Evolutionary conservation across 2,888 invertebrate species (phyloP), one percentile per base, ranked within the genome.

Genomic region (Gortyna flavago): DNA sequence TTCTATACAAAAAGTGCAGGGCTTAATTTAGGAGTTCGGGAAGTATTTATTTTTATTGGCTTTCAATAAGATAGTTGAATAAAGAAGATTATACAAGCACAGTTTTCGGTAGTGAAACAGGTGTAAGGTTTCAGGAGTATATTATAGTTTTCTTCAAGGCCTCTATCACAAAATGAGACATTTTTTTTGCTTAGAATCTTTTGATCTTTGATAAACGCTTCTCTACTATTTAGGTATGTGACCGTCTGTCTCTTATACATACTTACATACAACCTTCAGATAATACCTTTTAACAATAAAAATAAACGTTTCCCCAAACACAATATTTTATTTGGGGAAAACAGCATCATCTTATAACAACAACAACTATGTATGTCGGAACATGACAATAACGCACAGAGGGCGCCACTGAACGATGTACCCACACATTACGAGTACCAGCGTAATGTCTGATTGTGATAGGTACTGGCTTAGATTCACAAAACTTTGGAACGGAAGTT

Each of bases 381-480:
- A 59, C 59, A 84, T 67, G 57, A 72, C 61, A 68, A 73, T 62
- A 41, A 67, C 13, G 61, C n/a, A 9, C 64, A 71, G 72, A 48
- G 72, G 81, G 81, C 35, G 66, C 75, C 72, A 67, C 79, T n/a
- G 65, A n/a, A 35, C 72, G 72, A 51, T 62, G 54, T 62, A 82
- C 25, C 66, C 21, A 51, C 62, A 73, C 70, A 64, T 72, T 72
- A 65, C 59, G 32, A 67, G 68, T 73, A 51, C 73, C 41, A 21
- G 21, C 41, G 35, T 83, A 69, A 83, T 75, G 62, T 70, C 64
- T 76, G 79, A 76, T 69, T 62, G 75, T 72, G 68, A 51, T 59
- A n/a, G n/a, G n/a, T n/a, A 72, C n/a, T 9, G 7, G 16, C 79
- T 71, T 75, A 57, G 87, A 84, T 87, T 73, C 21, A 51, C 13